Percentiles rank a stretch among this genome's conserved stretches.
These are phyloP conservation scores for Magallana angulata DNA, from an alignment of 1,140 invertebrate species.

Conservation along the genomic window DNA sequence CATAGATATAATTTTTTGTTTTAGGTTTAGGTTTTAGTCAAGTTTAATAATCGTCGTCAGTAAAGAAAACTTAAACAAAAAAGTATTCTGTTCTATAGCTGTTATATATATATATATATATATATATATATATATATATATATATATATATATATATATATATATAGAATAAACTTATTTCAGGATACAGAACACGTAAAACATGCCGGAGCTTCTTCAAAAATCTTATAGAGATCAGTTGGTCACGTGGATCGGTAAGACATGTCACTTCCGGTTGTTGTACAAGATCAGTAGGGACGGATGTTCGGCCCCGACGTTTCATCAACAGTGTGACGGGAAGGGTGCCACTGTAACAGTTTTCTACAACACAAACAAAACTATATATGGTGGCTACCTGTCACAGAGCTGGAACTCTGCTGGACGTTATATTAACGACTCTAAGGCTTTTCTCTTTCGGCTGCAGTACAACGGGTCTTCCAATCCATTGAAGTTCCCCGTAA, in stretches of 20 bases:
- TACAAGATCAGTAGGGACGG: constrained; percentile 58
- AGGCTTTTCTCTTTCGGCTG: constrained; percentile 61
- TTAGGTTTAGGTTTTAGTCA: no score
- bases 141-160: no score
- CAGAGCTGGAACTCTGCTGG: constrained; percentile 51
- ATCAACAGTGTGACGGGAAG: constrained; percentile 60
- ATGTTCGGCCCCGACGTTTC: constrained; percentile 55
- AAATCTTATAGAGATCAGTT: constrained; percentile 50
- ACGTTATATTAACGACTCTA: constrained; percentile 48
- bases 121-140: no score
- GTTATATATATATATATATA: no score
- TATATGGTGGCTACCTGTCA: constrained; percentile 48
- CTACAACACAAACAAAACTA: no score
- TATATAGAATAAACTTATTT: no score
- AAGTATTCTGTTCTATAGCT: no score
- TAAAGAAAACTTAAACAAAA: no score
- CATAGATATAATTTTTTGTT: no score
- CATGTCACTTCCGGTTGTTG: constrained; percentile 51
- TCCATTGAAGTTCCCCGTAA: constrained; percentile 46
- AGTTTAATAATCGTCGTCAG: no score
- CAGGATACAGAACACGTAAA: no score
- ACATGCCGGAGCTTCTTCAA: constrained; percentile 9
- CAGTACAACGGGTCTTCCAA: constrained; percentile 40
- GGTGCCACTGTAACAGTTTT: constrained; percentile 60
- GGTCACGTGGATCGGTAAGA: constrained; percentile 51